Base-by-base conservation (phyloP, 1,140 invertebrate species). In the Sycobia sp. region DNA sequence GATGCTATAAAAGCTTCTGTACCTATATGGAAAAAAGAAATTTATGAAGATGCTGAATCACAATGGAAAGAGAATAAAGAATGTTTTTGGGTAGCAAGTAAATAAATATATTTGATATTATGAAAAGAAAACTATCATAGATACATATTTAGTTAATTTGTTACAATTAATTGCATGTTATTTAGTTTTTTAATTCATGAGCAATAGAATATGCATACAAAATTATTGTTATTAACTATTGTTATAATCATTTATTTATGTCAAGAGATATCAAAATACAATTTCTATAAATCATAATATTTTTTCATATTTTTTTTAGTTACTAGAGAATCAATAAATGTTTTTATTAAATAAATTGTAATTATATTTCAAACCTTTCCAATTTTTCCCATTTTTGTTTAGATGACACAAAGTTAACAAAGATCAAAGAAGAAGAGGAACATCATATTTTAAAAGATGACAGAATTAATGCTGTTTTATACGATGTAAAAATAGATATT, bases 1-100 rank as follows among this genome's bases (percentile, higher is more conserved):
- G 89, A 98, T 71, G 84, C 84, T 63, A 78, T 98, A 0, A 99
- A 98, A 83, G 84, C 88, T 39, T 85, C 82, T 14, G 94, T 97
- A 49, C 95, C 96, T 3, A 95, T 98, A 60, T 99, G 96, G 95
- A 99, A 99, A 80, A 97, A 96, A 79, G 95, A 97, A 85, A 81
- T 93, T 16, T 97, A 97, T 81, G 85, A 84, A 34, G 85, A 86
- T 57, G 75, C 83, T 10, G 74, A 83, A 13, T 69, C 80, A 27
- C 74, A 81, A 29, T 93, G 91, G 91, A 92, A 92, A 75, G 88
- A 91, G 79, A 93, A 92, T 75, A 82, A 84, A 56, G 91, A 93
- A 85, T 92, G 91, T 84, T 77, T 81, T 71, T 92, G 91, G 90
- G 78, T 80, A 47, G 78, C 61, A 69, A 73, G 71, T 76, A 76